Evolutionary conservation across 2,888 invertebrate genomes (phyloP).

Genomic region (Ophonus ardosiacus): DNA sequence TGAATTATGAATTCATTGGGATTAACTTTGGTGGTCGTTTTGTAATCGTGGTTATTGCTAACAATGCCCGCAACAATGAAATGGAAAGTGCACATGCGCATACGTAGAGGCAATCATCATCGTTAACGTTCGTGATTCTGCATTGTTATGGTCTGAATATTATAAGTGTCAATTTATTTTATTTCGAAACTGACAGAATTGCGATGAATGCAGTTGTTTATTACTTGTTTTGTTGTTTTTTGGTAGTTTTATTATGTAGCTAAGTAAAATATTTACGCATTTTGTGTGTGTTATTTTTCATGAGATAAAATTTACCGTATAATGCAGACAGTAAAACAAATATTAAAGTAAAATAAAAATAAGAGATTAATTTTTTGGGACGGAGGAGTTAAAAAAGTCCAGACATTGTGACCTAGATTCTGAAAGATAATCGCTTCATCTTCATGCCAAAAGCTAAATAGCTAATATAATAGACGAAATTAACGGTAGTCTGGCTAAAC

Average conservation of each 20-base stretch:
- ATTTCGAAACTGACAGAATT: constrained; percentile 36
- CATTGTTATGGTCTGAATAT: constrained; percentile 54
- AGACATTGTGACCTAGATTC: too few relatives aligned
- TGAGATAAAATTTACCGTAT: not conserved
- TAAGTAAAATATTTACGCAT: not conserved
- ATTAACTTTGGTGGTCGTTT: constrained; percentile 16
- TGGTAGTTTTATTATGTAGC: constrained; percentile 1
- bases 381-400: too few relatives aligned
- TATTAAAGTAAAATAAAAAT: not conserved
- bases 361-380: not conserved
- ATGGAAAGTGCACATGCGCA: constrained; percentile 41
- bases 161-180: constrained; percentile 54
- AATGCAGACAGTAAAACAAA: not conserved
- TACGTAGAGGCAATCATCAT: constrained; percentile 27
- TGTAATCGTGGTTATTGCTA: constrained; percentile 44
- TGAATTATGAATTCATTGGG: not conserved
- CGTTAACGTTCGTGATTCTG: constrained; percentile 50
- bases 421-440: too few relatives aligned
- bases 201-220: constrained; percentile 21
- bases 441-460: too few relatives aligned
- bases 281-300: not conserved
- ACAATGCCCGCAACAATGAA: constrained; percentile 45
- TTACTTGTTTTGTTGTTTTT: constrained; percentile 8
- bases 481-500: too few relatives aligned
- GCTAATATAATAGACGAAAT: too few relatives aligned